Percentiles rank a stretch among this genome's conserved stretches.
Conservation (phyloP, 2,888 invertebrate species). For the Tetragonula carbonaria region DNA sequence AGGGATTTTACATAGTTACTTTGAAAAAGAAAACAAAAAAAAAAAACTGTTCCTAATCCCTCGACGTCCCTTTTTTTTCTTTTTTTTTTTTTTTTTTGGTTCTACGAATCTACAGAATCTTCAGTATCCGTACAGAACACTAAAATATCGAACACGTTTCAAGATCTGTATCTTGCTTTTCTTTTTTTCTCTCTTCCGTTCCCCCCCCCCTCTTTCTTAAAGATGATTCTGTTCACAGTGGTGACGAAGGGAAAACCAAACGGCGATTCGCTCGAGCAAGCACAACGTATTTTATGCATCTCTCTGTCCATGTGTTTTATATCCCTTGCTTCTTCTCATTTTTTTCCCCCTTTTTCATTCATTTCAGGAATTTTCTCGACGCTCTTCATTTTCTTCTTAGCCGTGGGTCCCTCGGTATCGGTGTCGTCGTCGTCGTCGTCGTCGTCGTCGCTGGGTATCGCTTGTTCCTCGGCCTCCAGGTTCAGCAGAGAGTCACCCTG, state of each 20-base stretch:
- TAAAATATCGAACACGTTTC: slow-evolving; percentile 1
- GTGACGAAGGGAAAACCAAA: slow-evolving; percentile 14
- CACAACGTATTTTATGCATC: neutral
- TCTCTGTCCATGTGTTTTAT: neutral
- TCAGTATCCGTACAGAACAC: neutral
- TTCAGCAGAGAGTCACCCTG: slow-evolving; percentile 65
- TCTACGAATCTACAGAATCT: neutral
- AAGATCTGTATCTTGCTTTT: neutral
- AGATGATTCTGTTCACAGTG: slow-evolving; percentile 7
- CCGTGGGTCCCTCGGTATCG: slow-evolving; percentile 28
- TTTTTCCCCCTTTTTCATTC: too few species aligned
- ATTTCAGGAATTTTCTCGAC: slow-evolving; percentile 15
- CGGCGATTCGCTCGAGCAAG: slow-evolving; percentile 12
- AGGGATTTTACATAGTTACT: neutral
- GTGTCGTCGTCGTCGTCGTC: slow-evolving; percentile 50
- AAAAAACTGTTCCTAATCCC: neutral
- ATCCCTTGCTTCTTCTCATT: too few species aligned
- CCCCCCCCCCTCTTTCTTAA: neutral
- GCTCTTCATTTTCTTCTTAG: slow-evolving; percentile 22
- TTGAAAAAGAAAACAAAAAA: neutral
- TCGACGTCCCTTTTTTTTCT: neutral
- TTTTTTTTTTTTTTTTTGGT: too few species aligned
- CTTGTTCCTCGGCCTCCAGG: slow-evolving; percentile 55
- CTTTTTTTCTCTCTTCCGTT: too few species aligned
- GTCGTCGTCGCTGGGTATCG: slow-evolving; percentile 47